Percentiles rank a stretch among this genome's conserved stretches.
phyloP scores from a whole-genome alignment of 2,888 invertebrate species.

The Cerastoderma edule region DNA sequence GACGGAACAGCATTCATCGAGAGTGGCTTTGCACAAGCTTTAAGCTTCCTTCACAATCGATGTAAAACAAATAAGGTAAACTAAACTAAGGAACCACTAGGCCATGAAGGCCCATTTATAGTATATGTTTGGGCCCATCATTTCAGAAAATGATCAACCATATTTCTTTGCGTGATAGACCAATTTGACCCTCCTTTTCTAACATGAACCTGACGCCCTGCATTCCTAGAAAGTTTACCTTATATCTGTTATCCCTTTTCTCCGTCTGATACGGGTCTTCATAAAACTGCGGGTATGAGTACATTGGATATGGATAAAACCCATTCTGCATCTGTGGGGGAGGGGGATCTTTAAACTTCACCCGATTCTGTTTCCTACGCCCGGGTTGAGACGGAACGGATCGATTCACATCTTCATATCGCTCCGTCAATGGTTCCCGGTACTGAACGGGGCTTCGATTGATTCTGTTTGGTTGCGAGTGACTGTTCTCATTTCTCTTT shows the following conservation, averaged over 20 bases:
- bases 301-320: conserved; percentile 48
- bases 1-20: too few relatives aligned
- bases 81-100: too few relatives aligned
- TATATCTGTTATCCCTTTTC: conserved; percentile 61
- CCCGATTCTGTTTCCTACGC: conserved; percentile 48
- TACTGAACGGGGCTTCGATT: conserved; percentile 14
- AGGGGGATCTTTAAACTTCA: conserved; percentile 53
- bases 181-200: too few relatives aligned
- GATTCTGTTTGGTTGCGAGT: conserved; percentile 1
- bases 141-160: too few relatives aligned
- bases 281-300: conserved; percentile 42
- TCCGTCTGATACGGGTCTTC: conserved; percentile 39
- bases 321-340: conserved; percentile 31
- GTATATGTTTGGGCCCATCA: too few relatives aligned
- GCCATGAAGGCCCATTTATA: too few relatives aligned
- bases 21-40: too few relatives aligned
- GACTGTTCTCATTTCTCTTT: conserved; percentile 16
- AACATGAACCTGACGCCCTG: too few relatives aligned
- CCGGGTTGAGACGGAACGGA: conserved; percentile 42
- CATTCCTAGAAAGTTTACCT: too few relatives aligned
- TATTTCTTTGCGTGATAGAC: too few relatives aligned
- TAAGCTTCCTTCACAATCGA: too few relatives aligned
- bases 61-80: too few relatives aligned
- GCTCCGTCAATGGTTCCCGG: conserved; percentile 34
- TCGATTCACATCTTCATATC: conserved; percentile 56